Evolutionary conservation across 2,888 invertebrate genomes (phyloP).

Genomic region (Ichneumoninae sp.): DNA sequence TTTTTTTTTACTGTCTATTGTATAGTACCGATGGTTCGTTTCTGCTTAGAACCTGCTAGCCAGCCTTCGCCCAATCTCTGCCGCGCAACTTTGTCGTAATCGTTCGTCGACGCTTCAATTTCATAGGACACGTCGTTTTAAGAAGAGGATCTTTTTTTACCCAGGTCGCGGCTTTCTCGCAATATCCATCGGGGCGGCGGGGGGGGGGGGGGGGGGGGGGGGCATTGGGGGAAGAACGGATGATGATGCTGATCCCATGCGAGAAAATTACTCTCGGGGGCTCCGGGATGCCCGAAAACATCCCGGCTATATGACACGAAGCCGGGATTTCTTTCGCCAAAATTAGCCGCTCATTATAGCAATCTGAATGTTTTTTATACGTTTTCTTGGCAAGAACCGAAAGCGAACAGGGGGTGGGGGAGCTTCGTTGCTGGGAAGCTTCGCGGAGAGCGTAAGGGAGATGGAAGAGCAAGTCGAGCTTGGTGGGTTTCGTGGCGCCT

Average conservation of each 20-base stretch:
- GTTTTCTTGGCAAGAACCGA: constrained; percentile 47
- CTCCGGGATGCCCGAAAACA: constrained; percentile 38
- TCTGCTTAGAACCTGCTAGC: not conserved
- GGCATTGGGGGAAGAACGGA: constrained; percentile 44
- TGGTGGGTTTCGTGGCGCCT: constrained; percentile 59
- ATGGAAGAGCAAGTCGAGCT: constrained; percentile 55
- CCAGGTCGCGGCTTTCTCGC: constrained; percentile 57
- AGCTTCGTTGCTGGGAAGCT: constrained; percentile 41
- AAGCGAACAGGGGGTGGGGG: constrained; percentile 2
- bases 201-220: constrained; percentile 39
- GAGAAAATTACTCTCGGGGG: constrained; percentile 61
- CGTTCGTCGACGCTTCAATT: constrained; percentile 16
- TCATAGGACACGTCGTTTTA: constrained; percentile 3
- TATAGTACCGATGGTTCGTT: not conserved
- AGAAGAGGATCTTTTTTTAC: constrained; percentile 10
- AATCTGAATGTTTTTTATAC: constrained; percentile 66
- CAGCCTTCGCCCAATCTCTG: not conserved
- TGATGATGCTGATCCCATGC: constrained; percentile 58
- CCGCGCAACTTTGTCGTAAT: not conserved
- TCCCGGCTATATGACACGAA: constrained; percentile 69
- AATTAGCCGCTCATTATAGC: constrained; percentile 77
- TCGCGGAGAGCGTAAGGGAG: constrained; percentile 28
- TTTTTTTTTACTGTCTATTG: not conserved
- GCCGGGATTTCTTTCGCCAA: constrained; percentile 72
- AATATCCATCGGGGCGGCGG: constrained; percentile 54